A percentile compares a stretch with the other conserved stretches of the same genome.
These are phyloP conservation scores for Urocynchramus pylzowi DNA, from an alignment of 2,113 vertebrate species.

Conservation along the genomic window DNA sequence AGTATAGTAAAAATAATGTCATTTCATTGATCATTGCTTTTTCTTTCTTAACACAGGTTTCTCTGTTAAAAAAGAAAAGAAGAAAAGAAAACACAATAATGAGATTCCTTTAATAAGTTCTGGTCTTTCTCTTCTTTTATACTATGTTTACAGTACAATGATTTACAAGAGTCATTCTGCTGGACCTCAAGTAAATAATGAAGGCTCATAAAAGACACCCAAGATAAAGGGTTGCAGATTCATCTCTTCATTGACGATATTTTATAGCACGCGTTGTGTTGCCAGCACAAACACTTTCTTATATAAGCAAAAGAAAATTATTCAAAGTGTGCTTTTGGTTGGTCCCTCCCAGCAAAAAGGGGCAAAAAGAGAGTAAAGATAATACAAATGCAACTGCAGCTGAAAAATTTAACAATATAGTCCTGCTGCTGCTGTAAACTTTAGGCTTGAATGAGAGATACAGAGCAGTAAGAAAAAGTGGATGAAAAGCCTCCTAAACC, in stretches of 20 bases:
- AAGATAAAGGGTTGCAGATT: neutral
- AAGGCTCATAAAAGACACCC: neutral
- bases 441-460: neutral
- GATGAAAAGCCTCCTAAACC: neutral
- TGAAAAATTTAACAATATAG: neutral
- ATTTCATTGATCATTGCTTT: neutral
- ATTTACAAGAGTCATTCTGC: neutral
- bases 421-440: neutral
- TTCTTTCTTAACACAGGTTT: neutral
- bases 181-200: neutral
- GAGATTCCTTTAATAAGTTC: neutral
- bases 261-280: neutral
- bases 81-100: neutral
- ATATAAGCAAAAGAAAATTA: neutral
- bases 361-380: neutral
- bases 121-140: neutral
- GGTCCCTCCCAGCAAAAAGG: neutral
- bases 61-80: neutral
- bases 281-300: neutral
- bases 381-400: neutral
- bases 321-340: neutral
- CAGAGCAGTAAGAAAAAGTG: rapidly evolving
- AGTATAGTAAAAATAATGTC: neutral
- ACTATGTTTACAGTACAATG: neutral
- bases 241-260: neutral